Base-by-base conservation (phyloP, 2,113 vertebrate species). In the Manacus vitellinus region DNA sequence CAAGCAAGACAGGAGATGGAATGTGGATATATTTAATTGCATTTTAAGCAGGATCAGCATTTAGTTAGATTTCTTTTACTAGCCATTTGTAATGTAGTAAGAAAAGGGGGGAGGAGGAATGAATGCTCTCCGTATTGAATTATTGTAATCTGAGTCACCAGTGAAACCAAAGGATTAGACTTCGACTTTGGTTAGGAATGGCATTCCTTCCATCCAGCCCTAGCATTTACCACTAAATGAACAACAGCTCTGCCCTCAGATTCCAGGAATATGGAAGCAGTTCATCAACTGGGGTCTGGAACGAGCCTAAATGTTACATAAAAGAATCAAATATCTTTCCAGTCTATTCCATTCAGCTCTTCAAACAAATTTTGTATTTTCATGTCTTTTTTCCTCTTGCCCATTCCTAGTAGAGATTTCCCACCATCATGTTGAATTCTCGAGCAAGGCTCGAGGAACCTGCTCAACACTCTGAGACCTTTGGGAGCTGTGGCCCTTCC, bases 131-230 rank as follows among this genome's bases (percentile, higher is more conserved):
- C 0, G 0, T 81, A 75, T 63, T 74, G 41, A 74, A 19, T 86
- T 92, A 43, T 63, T 92, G 92, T 79, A 89, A 95, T 43, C 63
- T 46, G 86, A 97, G 86, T 72, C 80, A 63, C 20, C 83, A 96
- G 65, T 30, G 79, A 96, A 96, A 94, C 88, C 76, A 85, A 90
- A 91, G 75, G 61, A 90, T 95, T 94, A 96, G 35, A 49, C 72
- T 67, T 84, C 1, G 1, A 70, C 30, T 74, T 86, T 10, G 77
- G 78, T 51, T 78, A 67, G 72, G 92, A 76, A 83, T 65, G 68
- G 43, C 52, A 92, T 93, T 96, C 90, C 75, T 94, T 90, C 88
- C 56, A 52, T 33, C 17, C 68, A 78, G 31, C 51, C 79, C 88
- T 30, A 78, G 61, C 6, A 46, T 49, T 94, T 77, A 88, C 56